Conservation (phyloP, 2,797 vertebrate genomes). For the Coilia nasus region DNA sequence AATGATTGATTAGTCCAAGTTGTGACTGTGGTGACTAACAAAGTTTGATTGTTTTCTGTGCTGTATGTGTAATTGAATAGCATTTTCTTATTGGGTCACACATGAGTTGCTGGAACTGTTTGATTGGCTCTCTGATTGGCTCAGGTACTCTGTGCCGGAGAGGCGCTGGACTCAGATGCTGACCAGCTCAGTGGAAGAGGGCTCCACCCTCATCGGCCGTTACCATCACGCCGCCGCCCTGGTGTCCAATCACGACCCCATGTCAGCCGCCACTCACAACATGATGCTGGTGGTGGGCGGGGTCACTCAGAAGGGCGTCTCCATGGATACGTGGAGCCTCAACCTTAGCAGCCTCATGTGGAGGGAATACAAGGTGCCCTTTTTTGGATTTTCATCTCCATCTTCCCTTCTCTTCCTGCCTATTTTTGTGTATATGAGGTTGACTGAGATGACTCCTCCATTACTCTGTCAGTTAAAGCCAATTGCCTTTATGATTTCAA, state of each 20-base stretch:
- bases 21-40: neutral
- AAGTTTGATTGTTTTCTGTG: neutral
- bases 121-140: constrained; percentile 23
- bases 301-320: constrained; percentile 77
- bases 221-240: constrained; percentile 88
- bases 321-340: constrained; percentile 87
- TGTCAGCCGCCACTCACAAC: constrained; percentile 68
- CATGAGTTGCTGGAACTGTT: neutral
- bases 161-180: constrained; percentile 91
- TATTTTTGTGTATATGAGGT: too few relatives aligned
- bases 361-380: constrained; percentile 82
- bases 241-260: constrained; percentile 72
- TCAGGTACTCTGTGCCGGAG: constrained; percentile 85
- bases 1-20: neutral
- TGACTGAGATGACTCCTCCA: too few relatives aligned
- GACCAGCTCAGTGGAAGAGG: constrained; percentile 82
- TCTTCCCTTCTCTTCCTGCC: too few relatives aligned
- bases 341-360: constrained; percentile 89
- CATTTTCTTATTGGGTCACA: neutral
- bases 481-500: neutral
- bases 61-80: neutral
- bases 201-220: constrained; percentile 79
- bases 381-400: neutral
- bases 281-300: constrained; percentile 90
- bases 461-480: too few relatives aligned